Percentiles rank a stretch among this genome's conserved stretches.
Conservation (phyloP, 2,113 vertebrate genomes). For the Larimichthys crocea region DNA sequence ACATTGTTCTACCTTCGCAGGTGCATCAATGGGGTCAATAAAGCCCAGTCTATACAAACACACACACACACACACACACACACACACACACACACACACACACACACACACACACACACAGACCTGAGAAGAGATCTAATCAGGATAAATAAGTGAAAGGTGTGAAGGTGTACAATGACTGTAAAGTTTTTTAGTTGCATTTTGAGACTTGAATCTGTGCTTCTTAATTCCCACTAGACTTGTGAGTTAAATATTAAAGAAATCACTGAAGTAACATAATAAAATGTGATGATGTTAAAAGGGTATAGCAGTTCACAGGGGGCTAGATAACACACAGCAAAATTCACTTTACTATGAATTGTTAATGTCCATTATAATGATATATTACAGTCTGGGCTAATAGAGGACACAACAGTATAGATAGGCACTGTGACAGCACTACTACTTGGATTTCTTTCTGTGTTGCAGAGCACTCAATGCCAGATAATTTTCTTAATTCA, state of each 20-base stretch:
- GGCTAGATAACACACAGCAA: background rate
- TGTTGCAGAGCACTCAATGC: background rate
- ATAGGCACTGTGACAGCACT: background rate
- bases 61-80: background rate
- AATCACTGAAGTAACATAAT: background rate
- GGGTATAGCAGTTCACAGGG: background rate
- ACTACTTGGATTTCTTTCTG: background rate
- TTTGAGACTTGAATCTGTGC: background rate
- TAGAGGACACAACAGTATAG: background rate
- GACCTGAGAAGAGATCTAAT: background rate
- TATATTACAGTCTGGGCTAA: background rate
- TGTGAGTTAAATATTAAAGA: conserved; percentile 1
- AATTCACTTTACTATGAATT: background rate
- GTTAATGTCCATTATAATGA: background rate
- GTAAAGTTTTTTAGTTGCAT: background rate
- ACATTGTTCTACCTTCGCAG: background rate
- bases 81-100: background rate
- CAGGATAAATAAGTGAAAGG: conserved; percentile 19
- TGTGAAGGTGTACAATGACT: background rate
- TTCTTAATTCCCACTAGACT: background rate
- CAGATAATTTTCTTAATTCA: conserved; percentile 16
- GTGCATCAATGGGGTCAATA: background rate
- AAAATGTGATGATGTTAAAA: background rate
- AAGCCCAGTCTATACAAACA: background rate
- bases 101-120: background rate